These are phyloP conservation scores for Campylomormyrus tamandua DNA, from an alignment of 2,113 vertebrate genomes.

Conservation along the genomic window DNA sequence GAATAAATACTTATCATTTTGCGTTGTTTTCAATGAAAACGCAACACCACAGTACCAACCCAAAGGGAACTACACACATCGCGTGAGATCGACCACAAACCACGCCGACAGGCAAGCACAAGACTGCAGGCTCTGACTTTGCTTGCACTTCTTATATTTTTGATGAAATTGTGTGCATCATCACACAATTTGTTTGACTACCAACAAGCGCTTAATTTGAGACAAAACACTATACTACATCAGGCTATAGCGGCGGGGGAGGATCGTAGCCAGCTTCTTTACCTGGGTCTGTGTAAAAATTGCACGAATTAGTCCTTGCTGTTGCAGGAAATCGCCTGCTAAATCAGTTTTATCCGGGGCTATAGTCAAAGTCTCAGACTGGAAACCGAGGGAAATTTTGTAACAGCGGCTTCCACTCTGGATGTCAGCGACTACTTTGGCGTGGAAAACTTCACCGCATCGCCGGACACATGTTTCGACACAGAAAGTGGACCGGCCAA, in stretches of 20 bases:
- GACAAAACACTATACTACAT: neutral
- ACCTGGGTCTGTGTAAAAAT: neutral
- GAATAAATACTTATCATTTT: neutral
- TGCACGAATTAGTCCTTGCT: neutral
- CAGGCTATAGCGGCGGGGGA: neutral
- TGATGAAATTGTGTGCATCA: neutral
- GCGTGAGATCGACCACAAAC: neutral
- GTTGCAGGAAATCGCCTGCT: neutral
- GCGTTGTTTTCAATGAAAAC: neutral
- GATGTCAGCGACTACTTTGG: neutral
- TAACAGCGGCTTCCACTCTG: neutral
- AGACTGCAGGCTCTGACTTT: neutral
- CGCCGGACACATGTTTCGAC: neutral
- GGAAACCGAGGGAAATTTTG: neutral
- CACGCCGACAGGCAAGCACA: neutral
- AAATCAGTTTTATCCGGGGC: neutral
- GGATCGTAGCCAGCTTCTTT: neutral
- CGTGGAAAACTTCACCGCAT: neutral
- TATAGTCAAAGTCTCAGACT: neutral
- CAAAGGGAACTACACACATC: neutral
- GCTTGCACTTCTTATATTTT: neutral
- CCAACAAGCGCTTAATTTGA: neutral
- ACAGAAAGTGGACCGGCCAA: neutral
- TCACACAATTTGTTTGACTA: neutral
- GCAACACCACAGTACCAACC: neutral